Conservation (phyloP, 2,888 invertebrate genomes). For the Leuctra nigra region DNA sequence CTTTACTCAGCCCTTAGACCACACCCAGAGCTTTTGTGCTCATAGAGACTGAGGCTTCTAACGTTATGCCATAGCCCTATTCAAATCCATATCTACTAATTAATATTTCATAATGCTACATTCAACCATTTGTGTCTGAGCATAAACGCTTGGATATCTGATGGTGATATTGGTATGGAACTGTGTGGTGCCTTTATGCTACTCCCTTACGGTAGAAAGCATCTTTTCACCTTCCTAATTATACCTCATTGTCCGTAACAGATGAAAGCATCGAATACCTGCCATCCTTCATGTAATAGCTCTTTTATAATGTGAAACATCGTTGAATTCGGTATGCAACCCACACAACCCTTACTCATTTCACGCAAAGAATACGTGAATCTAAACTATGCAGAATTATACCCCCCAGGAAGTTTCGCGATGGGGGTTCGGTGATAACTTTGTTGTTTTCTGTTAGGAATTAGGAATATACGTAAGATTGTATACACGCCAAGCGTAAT, state of each 20-base stretch:
- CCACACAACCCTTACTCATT: too few relatives aligned
- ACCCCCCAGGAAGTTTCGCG: background rate
- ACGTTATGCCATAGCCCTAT: background rate
- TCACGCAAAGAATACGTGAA: too few relatives aligned
- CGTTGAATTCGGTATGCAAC: too few relatives aligned
- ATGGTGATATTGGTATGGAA: too few relatives aligned
- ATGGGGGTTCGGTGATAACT: background rate
- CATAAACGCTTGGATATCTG: background rate
- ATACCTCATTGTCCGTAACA: background rate
- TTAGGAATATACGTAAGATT: background rate
- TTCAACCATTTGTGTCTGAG: background rate
- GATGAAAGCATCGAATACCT: background rate
- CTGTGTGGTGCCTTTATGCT: too few relatives aligned
- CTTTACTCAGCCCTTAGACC: slow-evolving; percentile 1
- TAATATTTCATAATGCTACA: slow-evolving; percentile 6
- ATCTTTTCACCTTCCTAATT: too few relatives aligned
- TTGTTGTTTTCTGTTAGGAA: background rate
- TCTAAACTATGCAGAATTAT: too few relatives aligned
- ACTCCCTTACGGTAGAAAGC: too few relatives aligned
- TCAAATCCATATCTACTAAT: slow-evolving; percentile 3
- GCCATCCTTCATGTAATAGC: too few relatives aligned
- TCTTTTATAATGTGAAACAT: too few relatives aligned
- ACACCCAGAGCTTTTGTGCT: background rate
- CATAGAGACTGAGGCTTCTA: background rate
- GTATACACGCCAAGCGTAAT: background rate